Base-by-base conservation (phyloP, 2,797 vertebrate genomes). In the Pangasius djambal region DNA sequence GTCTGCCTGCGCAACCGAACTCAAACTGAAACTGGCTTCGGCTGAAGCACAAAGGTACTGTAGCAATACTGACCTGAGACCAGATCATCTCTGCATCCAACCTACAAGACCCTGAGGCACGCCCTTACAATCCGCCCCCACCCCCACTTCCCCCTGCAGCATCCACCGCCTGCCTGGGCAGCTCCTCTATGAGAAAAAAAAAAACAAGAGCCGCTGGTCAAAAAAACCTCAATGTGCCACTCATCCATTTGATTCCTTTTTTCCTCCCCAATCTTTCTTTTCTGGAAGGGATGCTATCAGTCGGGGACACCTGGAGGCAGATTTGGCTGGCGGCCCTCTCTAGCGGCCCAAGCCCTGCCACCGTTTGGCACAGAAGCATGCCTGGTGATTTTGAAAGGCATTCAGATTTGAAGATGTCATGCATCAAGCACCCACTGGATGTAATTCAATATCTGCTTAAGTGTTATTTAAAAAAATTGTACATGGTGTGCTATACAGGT, bases 401-500 rank as follows among this genome's bases (percentile, higher is more conserved):
- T 88, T 91, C 87, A 86, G 89, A 86, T 91, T 90, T 87, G 69
- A 92, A 91, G 92, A 92, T 92, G 92, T 93, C 90, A 92, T 89
- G 90, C 92, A 92, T 92, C 89, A 87, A 86, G 86, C 91, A 89
- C 89, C 87, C 89, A 92, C 88, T 92, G 92, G 91, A 93, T 92
- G 90, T 91, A 92, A 94, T 93, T 96, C 93, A 94, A 94, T 93
- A 93, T 94, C 93, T 86, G 92, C 93, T 89, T 95, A 93, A 92
- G 93, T 96, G 95, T 95, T 95, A 89, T 92, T 93, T 93, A 90
- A 88, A 86, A 89, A 57, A 52, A 88, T 89, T 93, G 92, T 95
- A 95, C 94, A 95, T 93, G 94, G 93, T 92, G 94, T 94, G 94
- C 93, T 95, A 94, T 92, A 93, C 95, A 95, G 94, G 94, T 95